A percentile compares a stretch with the other conserved stretches of the same genome.
phyloP scores from a whole-genome alignment of 2,797 vertebrate species.

The Oophaga sylvatica region DNA sequence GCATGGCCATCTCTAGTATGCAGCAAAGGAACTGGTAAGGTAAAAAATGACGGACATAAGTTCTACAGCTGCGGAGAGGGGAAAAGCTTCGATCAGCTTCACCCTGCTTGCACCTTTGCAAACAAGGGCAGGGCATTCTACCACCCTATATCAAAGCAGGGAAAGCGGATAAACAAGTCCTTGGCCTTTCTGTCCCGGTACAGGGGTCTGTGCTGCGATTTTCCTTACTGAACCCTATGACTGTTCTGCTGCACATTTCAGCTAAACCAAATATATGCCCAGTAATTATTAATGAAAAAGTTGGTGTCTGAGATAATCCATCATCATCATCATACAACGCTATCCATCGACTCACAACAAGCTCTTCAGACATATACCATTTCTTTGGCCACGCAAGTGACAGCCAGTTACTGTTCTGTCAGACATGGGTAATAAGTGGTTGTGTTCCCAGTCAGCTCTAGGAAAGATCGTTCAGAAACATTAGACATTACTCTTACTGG shows the following conservation, averaged over 20 bases:
- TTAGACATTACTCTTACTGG: constrained; percentile 26
- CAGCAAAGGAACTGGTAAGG: neutral
- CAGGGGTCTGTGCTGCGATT: too few relatives aligned
- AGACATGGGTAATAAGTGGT: neutral
- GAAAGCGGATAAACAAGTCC: neutral
- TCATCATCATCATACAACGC: neutral
- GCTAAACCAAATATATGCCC: neutral
- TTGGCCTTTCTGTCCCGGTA: neutral
- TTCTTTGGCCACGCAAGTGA: neutral
- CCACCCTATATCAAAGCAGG: neutral
- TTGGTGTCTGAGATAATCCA: neutral
- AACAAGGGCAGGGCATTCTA: neutral
- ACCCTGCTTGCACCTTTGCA: neutral
- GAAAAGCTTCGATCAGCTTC: neutral
- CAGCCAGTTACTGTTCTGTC: neutral
- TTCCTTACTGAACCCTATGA: neutral
- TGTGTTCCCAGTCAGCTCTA: constrained; percentile 18
- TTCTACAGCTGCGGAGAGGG: neutral
- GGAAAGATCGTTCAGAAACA: constrained; percentile 37
- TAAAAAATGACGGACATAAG: neutral
- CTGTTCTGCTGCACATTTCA: neutral
- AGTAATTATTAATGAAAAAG: neutral
- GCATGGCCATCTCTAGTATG: neutral
- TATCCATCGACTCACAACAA: neutral
- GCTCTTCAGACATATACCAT: neutral